Percentiles rank a stretch among this genome's conserved stretches.
Evolutionary conservation across 92 coral and sea anemone genomes (phyloP).

Genomic region (Nematostella vectensis): DNA sequence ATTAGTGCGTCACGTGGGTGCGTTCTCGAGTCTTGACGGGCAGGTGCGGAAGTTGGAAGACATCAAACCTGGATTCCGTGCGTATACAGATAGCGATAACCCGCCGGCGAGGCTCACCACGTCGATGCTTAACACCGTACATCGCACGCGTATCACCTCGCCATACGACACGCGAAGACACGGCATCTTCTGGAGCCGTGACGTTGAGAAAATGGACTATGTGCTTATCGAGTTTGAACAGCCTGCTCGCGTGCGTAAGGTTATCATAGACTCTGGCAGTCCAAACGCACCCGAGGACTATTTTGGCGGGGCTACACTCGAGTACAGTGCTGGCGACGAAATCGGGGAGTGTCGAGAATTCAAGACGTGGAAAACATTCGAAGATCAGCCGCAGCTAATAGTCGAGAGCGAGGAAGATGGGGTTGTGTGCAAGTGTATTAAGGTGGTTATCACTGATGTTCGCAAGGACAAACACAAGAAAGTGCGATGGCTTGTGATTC

Average conservation of each 20-base stretch:
- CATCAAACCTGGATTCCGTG: constrained; percentile 11
- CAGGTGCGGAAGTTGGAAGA: constrained; percentile 52
- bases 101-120: constrained; percentile 46
- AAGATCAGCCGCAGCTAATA: constrained; percentile 21
- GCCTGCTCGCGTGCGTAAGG: constrained; percentile 15
- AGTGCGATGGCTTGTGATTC: constrained; percentile 42
- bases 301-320: constrained; percentile 46
- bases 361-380: constrained; percentile 18
- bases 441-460: constrained; percentile 32
- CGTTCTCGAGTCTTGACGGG: constrained; percentile 49
- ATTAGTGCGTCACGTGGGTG: constrained; percentile 56
- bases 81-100: constrained; percentile 39
- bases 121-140: constrained; percentile 13
- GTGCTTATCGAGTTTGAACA: constrained; percentile 30
- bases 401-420: constrained; percentile 10
- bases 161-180: constrained; percentile 26
- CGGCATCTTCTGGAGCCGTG: constrained; percentile 55
- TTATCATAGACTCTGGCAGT: constrained; percentile 57
- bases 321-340: constrained; percentile 5
- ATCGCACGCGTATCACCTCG: constrained; percentile 17
- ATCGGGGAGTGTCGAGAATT: constrained; percentile 35
- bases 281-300: constrained; percentile 48
- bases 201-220: constrained; percentile 27
- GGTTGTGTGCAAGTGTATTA: constrained; percentile 31
- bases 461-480: constrained; percentile 22